These are phyloP conservation scores for Drosophila longiperda DNA, from an alignment of 2,888 invertebrate genomes.

Conservation along the genomic window DNA sequence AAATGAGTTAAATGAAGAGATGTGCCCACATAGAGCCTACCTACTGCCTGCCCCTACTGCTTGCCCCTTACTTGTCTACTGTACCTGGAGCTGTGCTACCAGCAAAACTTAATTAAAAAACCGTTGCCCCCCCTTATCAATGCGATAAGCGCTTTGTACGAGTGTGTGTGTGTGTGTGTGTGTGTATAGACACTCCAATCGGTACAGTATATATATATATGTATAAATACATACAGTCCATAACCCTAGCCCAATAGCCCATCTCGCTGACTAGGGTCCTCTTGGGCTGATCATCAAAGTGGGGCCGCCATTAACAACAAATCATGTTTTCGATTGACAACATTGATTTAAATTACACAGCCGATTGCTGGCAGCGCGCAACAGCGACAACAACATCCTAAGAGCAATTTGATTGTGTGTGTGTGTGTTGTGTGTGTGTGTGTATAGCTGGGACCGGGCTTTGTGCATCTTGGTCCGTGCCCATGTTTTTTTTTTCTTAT, in stretches of 20 bases:
- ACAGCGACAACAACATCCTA: conserved; percentile 56
- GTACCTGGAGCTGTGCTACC: conserved; percentile 50
- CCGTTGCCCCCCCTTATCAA: conserved; percentile 73
- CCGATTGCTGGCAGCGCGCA: conserved; percentile 70
- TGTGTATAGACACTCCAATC: conserved; percentile 16
- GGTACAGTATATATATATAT: conserved; percentile 6
- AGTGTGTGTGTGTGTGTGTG: conserved; percentile 1
- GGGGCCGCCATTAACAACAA: conserved; percentile 79
- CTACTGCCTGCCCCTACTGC: not conserved
- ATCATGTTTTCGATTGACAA: conserved; percentile 84
- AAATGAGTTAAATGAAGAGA: not conserved
- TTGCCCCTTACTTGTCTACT: conserved; percentile 40
- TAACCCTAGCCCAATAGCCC: conserved; percentile 23
- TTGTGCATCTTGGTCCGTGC: conserved; percentile 49
- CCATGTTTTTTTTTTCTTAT: conserved; percentile 28
- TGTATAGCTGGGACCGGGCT: conserved; percentile 39
- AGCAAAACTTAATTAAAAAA: conserved; percentile 79
- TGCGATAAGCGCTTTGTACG: conserved; percentile 62
- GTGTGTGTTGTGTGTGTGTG: conserved; percentile 25
- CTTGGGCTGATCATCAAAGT: conserved; percentile 67
- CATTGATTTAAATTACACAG: conserved; percentile 83
- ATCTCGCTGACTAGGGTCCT: conserved; percentile 33
- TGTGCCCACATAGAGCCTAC: not conserved
- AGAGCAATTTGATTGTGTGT: conserved; percentile 60
- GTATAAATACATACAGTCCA: conserved; percentile 33